These are phyloP conservation scores for Stictocephala bisonia DNA, from an alignment of 2,888 invertebrate genomes.

Conservation along the genomic window DNA sequence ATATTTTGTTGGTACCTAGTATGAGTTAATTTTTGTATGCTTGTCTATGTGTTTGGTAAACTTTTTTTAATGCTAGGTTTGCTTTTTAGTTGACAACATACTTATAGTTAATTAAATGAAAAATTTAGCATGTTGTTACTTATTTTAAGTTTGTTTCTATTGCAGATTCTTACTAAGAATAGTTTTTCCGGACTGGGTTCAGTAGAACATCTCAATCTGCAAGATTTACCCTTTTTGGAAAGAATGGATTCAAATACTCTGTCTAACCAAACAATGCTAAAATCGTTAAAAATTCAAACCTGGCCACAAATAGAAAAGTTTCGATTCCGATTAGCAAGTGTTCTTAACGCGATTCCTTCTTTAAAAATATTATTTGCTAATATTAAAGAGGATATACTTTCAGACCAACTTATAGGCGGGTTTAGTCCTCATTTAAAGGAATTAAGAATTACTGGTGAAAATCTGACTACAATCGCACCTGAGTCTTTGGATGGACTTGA, in stretches of 20 bases:
- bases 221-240: conserved; percentile 78
- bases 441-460: conserved; percentile 74
- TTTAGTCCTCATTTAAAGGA: conserved; percentile 81
- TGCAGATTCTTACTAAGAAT: conserved; percentile 75
- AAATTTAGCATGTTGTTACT: no score
- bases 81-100: background rate
- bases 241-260: conserved; percentile 81
- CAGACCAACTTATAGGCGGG: conserved; percentile 79
- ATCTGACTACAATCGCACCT: conserved; percentile 18
- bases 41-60: no score
- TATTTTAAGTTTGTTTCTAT: conserved; percentile 50
- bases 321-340: conserved; percentile 75
- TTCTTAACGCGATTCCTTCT: conserved; percentile 78
- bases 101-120: no score
- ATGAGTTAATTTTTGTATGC: no score
- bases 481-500: conserved; percentile 68
- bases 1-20: no score
- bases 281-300: conserved; percentile 77
- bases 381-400: conserved; percentile 77
- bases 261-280: conserved; percentile 77
- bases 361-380: conserved; percentile 81
- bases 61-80: no score
- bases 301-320: conserved; percentile 78
- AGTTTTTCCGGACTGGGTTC: conserved; percentile 78
- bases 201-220: conserved; percentile 79